These are phyloP conservation scores for Nylanderia fulva DNA, from an alignment of 1,140 invertebrate species.

Conservation along the genomic window DNA sequence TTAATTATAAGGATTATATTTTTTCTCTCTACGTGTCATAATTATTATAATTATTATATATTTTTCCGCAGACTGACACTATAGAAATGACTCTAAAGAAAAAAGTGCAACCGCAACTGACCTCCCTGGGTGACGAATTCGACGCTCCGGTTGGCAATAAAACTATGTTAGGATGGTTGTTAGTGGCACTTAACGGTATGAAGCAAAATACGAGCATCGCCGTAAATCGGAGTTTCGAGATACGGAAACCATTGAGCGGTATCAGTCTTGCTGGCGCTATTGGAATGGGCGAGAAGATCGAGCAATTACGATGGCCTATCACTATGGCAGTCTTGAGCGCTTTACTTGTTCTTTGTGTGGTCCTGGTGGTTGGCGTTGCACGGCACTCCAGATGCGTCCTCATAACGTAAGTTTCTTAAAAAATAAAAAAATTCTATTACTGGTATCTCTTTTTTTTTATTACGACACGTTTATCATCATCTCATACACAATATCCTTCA, in stretches of 20 bases:
- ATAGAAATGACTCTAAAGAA: conserved; percentile 88
- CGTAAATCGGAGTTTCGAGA: conserved; percentile 90
- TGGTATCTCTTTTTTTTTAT: neutral
- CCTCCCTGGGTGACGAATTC: conserved; percentile 90
- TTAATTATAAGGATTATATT: neutral
- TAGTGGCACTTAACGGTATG: conserved; percentile 89
- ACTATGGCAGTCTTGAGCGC: conserved; percentile 92
- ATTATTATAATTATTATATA: neutral
- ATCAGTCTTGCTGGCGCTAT: conserved; percentile 88
- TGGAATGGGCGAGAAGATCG: conserved; percentile 86
- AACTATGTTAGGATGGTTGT: conserved; percentile 89
- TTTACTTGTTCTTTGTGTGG: conserved; percentile 92
- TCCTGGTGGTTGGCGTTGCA: conserved; percentile 93
- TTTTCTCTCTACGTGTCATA: neutral
- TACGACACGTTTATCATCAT: neutral
- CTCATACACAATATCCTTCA: neutral
- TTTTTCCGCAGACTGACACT: conserved; percentile 83
- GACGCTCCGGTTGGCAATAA: conserved; percentile 91
- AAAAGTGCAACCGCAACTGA: conserved; percentile 89
- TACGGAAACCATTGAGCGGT: conserved; percentile 89
- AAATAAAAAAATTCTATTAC: neutral
- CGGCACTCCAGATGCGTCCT: conserved; percentile 93
- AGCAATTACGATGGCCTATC: conserved; percentile 91
- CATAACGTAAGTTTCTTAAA: conserved; percentile 89
- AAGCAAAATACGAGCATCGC: conserved; percentile 90